Percentiles rank a stretch among this genome's conserved stretches.
Evolutionary conservation across 2,888 invertebrate species (phyloP).

Genomic region (Orthonevra nobilis): DNA sequence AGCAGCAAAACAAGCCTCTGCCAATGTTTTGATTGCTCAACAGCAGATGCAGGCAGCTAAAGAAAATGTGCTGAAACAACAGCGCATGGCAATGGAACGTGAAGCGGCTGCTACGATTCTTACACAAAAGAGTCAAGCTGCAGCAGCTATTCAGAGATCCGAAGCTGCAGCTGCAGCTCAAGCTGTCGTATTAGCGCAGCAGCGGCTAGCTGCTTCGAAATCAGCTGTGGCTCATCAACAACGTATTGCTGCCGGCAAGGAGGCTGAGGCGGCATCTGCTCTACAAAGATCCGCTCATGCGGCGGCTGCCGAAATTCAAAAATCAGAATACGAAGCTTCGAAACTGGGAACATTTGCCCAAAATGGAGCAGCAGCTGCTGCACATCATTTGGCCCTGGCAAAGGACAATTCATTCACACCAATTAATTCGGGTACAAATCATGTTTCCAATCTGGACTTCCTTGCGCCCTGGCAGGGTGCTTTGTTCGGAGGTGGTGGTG

Average conservation of each 20-base stretch:
- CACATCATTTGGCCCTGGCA: slow-evolving; percentile 83
- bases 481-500: slow-evolving; percentile 62
- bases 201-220: slow-evolving; percentile 86
- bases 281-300: slow-evolving; percentile 86
- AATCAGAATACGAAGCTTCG: slow-evolving; percentile 83
- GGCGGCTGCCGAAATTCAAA: slow-evolving; percentile 86
- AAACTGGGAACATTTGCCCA: slow-evolving; percentile 84
- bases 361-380: slow-evolving; percentile 82
- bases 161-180: slow-evolving; percentile 85
- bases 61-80: slow-evolving; percentile 86
- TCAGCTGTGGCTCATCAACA: slow-evolving; percentile 87
- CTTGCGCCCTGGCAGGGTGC: slow-evolving; percentile 75
- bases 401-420: slow-evolving; percentile 82
- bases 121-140: slow-evolving; percentile 85
- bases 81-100: slow-evolving; percentile 87
- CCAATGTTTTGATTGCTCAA: slow-evolving; percentile 86
- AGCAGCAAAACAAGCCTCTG: slow-evolving; percentile 87
- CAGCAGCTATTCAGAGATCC: slow-evolving; percentile 85
- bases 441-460: slow-evolving; percentile 75
- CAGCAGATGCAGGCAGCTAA: slow-evolving; percentile 88
- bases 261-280: slow-evolving; percentile 87
- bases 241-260: slow-evolving; percentile 86
- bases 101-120: slow-evolving; percentile 86
- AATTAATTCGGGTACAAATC: slow-evolving; percentile 78
- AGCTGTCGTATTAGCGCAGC: slow-evolving; percentile 85